These are phyloP conservation scores for Alloplasta piceator DNA, from an alignment of 2,888 invertebrate genomes.

Conservation along the genomic window DNA sequence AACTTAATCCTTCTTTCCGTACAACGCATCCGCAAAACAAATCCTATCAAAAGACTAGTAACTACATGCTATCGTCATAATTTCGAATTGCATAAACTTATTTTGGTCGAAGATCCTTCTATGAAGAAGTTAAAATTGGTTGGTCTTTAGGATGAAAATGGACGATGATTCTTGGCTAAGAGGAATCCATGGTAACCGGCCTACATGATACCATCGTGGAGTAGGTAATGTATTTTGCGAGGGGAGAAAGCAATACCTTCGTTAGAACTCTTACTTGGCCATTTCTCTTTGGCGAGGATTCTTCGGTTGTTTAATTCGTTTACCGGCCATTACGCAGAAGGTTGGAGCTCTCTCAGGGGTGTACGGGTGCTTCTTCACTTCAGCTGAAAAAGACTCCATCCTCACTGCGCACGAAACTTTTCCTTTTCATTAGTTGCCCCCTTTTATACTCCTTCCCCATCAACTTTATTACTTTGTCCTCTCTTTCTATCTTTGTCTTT, in stretches of 20 bases:
- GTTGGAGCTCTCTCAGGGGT: slow-evolving; percentile 39
- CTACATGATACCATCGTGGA: slow-evolving; percentile 12
- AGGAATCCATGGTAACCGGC: no score
- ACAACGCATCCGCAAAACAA: no score
- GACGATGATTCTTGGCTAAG: no score
- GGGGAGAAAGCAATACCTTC: slow-evolving; percentile 69
- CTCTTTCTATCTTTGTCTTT: slow-evolving; percentile 24
- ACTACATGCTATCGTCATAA: no score
- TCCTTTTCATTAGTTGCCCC: slow-evolving; percentile 80
- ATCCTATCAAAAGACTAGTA: no score
- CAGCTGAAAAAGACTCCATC: slow-evolving; percentile 65
- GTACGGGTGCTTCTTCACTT: slow-evolving; percentile 13
- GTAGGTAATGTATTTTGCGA: slow-evolving; percentile 43
- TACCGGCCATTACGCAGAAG: slow-evolving; percentile 76
- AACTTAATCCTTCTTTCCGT: no score
- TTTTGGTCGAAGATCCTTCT: no score
- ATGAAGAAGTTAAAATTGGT: no score
- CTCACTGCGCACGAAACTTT: slow-evolving; percentile 77
- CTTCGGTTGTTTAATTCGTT: slow-evolving; percentile 81
- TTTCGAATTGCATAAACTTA: no score
- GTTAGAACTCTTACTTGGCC: slow-evolving; percentile 71
- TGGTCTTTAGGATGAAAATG: no score
- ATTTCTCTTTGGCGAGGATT: slow-evolving; percentile 72
- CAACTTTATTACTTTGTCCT: slow-evolving; percentile 80
- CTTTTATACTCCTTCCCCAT: slow-evolving; percentile 71